Evolutionary conservation across 2,113 vertebrate species (phyloP).

Genomic region (Cyrtonyx montezumae): DNA sequence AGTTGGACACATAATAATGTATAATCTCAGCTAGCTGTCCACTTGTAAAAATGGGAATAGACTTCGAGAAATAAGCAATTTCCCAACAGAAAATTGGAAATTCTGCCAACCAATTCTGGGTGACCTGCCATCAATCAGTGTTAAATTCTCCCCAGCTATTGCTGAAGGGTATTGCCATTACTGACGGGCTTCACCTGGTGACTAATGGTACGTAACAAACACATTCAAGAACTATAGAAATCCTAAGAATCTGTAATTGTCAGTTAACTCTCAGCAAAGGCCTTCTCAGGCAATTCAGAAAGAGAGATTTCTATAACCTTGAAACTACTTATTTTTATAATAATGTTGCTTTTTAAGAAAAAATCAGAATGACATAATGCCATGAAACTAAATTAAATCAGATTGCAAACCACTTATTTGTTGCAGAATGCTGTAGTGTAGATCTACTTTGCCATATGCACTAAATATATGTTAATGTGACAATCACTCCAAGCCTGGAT

Average conservation of each 20-base stretch:
- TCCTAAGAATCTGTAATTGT: conserved; percentile 80
- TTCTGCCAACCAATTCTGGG: conserved; percentile 87
- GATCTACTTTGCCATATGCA: conserved; percentile 22
- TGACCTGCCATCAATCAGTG: conserved; percentile 88
- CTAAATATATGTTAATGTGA: conserved; percentile 50
- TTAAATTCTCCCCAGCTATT: conserved; percentile 83
- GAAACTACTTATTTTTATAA: conserved; percentile 56
- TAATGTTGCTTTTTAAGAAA: conserved; percentile 59
- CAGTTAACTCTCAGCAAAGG: conserved; percentile 76
- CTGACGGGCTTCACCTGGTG: conserved; percentile 83
- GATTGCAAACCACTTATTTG: conserved; percentile 72
- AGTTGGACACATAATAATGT: conserved; percentile 88
- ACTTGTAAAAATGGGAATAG: conserved; percentile 88
- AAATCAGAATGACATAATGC: conserved; percentile 58
- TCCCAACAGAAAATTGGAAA: conserved; percentile 90
- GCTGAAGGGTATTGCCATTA: conserved; percentile 84
- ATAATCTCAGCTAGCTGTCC: conserved; percentile 86
- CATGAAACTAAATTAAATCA: conserved; percentile 70
- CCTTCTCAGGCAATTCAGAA: conserved; percentile 75
- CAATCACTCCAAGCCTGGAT: conserved; percentile 62
- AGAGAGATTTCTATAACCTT: conserved; percentile 74
- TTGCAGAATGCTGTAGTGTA: conserved; percentile 62
- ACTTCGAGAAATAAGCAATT: conserved; percentile 89
- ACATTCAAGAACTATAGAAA: conserved; percentile 81
- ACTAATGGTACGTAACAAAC: conserved; percentile 86